Conservation (phyloP, 2,888 invertebrate genomes). For the Macrophya alboannulata region DNA sequence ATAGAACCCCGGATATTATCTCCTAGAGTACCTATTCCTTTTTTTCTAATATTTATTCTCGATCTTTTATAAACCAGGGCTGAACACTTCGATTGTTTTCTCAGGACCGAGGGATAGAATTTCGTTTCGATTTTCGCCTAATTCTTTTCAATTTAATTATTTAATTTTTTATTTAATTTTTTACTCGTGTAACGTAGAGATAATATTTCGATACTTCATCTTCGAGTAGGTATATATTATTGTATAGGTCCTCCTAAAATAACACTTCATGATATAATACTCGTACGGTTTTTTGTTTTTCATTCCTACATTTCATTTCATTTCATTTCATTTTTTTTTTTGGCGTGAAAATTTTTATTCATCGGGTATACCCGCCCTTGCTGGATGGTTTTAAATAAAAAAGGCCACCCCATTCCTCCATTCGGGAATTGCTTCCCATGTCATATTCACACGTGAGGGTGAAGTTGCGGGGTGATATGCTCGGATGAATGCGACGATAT, state of each 20-base stretch:
- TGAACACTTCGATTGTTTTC: slow-evolving; percentile 22
- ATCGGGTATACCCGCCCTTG: background rate
- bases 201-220: slow-evolving; percentile 19
- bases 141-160: slow-evolving; percentile 25
- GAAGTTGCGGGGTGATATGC: slow-evolving; percentile 52
- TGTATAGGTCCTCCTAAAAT: slow-evolving; percentile 12
- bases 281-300: background rate
- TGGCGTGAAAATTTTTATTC: slow-evolving; percentile 45
- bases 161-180: background rate
- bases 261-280: slow-evolving; percentile 3
- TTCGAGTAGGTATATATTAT: background rate
- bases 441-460: slow-evolving; percentile 55
- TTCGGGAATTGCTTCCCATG: slow-evolving; percentile 53
- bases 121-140: background rate
- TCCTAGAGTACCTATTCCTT: background rate
- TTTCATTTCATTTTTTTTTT: background rate
- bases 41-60: slow-evolving; percentile 2
- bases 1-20: slow-evolving; percentile 13
- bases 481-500: slow-evolving; percentile 42
- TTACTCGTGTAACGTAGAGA: slow-evolving; percentile 1
- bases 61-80: background rate
- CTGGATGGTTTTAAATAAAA: slow-evolving; percentile 29
- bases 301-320: background rate
- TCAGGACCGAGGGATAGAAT: background rate
- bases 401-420: slow-evolving; percentile 6